phyloP scores from a whole-genome alignment of 2,888 invertebrate species.

The Heliconius cydno region DNA sequence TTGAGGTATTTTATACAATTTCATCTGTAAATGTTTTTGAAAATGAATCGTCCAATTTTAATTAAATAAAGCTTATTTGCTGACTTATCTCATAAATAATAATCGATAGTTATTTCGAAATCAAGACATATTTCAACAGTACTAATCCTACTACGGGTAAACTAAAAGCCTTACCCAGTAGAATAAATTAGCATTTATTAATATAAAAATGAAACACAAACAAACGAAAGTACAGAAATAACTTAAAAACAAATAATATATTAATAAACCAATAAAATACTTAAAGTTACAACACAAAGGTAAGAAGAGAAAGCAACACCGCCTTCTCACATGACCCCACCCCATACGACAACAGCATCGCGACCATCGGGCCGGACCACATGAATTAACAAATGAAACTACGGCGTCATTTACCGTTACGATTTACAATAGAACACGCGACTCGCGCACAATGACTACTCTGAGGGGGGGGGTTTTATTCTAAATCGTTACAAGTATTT shows the following conservation, averaged over 20 bases:
- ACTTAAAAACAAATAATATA: neutral
- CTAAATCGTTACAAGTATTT: constrained; percentile 28
- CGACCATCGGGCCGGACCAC: constrained; percentile 37
- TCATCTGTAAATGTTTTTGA: too few relatives aligned
- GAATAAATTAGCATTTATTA: neutral
- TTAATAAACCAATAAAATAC: neutral
- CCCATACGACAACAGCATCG: constrained; percentile 24
- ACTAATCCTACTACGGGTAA: neutral
- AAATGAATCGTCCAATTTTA: neutral
- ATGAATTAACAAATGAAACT: constrained; percentile 81
- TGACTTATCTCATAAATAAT: neutral
- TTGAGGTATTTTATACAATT: too few relatives aligned
- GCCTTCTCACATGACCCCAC: neutral
- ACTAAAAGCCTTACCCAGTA: neutral
- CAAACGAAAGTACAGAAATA: neutral
- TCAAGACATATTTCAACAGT: neutral
- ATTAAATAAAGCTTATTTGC: neutral
- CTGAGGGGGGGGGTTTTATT: constrained; percentile 20
- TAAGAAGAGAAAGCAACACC: constrained; percentile 13
- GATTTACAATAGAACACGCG: constrained; percentile 64
- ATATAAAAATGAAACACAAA: neutral
- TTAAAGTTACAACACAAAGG: neutral
- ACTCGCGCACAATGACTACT: constrained; percentile 64
- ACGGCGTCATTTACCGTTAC: constrained; percentile 75
- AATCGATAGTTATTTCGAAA: neutral